A percentile compares a stretch with the other conserved stretches of the same genome.
These are phyloP conservation scores for Epinotia ramella DNA, from an alignment of 2,888 invertebrate species.

Conservation along the genomic window DNA sequence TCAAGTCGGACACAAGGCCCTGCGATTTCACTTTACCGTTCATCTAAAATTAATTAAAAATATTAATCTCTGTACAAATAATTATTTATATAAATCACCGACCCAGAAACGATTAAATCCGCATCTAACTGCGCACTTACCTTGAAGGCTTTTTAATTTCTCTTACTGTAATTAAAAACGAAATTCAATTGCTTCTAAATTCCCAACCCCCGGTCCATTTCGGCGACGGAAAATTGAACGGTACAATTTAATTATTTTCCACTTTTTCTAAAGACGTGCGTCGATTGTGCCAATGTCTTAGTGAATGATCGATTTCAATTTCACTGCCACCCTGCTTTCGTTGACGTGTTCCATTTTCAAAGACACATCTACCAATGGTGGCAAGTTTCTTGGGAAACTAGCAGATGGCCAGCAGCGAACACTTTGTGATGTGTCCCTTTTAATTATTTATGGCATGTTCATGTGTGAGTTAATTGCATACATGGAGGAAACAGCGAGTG, in stretches of 20 bases:
- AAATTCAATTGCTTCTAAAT: slow-evolving; percentile 18
- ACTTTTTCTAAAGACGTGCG: slow-evolving; percentile 55
- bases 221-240: not conserved
- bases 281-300: slow-evolving; percentile 51
- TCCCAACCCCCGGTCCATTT: slow-evolving; percentile 19
- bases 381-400: slow-evolving; percentile 59
- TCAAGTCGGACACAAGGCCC: slow-evolving; percentile 93
- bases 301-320: slow-evolving; percentile 70
- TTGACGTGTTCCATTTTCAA: slow-evolving; percentile 74
- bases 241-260: not conserved
- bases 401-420: slow-evolving; percentile 60
- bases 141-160: slow-evolving; percentile 29
- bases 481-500: slow-evolving; percentile 44
- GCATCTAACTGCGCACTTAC: slow-evolving; percentile 34
- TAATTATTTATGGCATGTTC: slow-evolving; percentile 68
- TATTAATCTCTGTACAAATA: slow-evolving; percentile 7
- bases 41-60: slow-evolving; percentile 66
- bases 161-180: slow-evolving; percentile 23
- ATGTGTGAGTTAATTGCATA: slow-evolving; percentile 51
- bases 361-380: slow-evolving; percentile 62
- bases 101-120: slow-evolving; percentile 20
- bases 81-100: slow-evolving; percentile 17
- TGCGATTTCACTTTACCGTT: slow-evolving; percentile 76
- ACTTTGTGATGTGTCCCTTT: slow-evolving; percentile 66
- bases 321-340: slow-evolving; percentile 63